Conservation (phyloP, 2,113 vertebrate genomes). For the Dromaius novaehollandiae region DNA sequence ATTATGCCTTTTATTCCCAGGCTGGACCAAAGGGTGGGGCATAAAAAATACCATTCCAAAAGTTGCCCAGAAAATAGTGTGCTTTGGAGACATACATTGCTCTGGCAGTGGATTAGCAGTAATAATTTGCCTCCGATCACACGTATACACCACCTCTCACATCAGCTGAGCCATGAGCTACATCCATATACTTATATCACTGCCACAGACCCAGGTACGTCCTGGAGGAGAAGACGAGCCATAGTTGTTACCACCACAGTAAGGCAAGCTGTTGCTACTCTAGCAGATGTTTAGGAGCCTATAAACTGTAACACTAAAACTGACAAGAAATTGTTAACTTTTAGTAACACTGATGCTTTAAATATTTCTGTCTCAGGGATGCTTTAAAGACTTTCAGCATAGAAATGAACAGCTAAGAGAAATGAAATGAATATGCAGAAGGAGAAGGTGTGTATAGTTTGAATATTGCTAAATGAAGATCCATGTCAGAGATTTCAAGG, state of each 20-base stretch:
- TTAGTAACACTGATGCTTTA: neutral
- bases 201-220: neutral
- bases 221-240: neutral
- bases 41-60: conserved; percentile 18
- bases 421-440: neutral
- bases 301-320: neutral
- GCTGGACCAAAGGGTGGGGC: neutral
- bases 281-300: neutral
- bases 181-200: neutral
- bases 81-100: neutral
- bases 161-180: neutral
- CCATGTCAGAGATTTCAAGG: neutral
- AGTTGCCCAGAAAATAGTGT: neutral
- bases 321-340: neutral
- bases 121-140: neutral
- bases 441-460: neutral
- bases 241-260: neutral
- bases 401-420: neutral
- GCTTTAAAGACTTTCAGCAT: neutral
- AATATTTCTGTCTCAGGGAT: neutral
- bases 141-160: neutral
- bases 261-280: neutral
- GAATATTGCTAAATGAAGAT: neutral
- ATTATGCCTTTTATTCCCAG: conserved; percentile 23
- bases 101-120: neutral